These are phyloP conservation scores for Noctilio leporinus DNA, from an alignment of 2,113 vertebrate genomes.

Conservation along the genomic window DNA sequence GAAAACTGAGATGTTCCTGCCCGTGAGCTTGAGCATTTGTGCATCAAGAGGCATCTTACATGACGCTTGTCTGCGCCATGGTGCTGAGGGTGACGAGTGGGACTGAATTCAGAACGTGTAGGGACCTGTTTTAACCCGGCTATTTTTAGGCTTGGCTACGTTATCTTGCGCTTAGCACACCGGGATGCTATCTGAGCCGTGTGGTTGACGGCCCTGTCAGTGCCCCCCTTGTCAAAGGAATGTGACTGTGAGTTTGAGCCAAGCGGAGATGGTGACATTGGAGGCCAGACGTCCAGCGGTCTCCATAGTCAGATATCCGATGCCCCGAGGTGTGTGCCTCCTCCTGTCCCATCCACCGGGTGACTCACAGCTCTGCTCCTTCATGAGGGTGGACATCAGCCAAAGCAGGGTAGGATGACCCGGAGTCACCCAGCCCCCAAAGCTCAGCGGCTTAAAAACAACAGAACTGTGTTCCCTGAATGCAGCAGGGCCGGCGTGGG, in stretches of 20 bases:
- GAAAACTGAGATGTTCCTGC: neutral
- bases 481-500: neutral
- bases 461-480: neutral
- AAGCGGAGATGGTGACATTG: neutral
- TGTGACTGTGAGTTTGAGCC: neutral
- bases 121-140: neutral
- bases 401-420: neutral
- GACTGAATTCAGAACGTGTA: conserved; percentile 13
- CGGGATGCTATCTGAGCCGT: neutral
- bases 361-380: neutral
- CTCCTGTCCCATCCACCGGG: neutral
- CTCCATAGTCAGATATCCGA: neutral
- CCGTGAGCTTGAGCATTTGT: neutral
- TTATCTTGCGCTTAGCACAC: neutral
- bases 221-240: neutral
- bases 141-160: conserved; percentile 35
- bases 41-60: neutral
- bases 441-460: neutral
- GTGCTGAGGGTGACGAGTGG: neutral
- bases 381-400: neutral
- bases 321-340: neutral
- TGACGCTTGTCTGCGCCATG: neutral
- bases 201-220: neutral
- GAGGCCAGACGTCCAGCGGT: neutral
- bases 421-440: neutral